Conservation (phyloP, 1,140 invertebrate species). For the Drosophila pectinifera region DNA sequence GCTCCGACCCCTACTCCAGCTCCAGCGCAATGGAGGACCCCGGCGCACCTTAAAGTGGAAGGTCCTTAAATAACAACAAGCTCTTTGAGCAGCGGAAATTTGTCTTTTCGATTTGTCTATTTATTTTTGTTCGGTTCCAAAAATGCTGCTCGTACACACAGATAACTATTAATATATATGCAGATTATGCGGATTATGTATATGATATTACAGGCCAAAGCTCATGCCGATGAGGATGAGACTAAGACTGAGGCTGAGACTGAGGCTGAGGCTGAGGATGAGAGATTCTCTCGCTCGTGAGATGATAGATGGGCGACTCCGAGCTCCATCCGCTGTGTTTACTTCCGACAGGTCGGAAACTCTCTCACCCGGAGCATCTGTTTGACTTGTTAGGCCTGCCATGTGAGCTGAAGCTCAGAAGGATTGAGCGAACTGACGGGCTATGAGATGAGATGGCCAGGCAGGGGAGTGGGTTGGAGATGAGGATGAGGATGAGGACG, state of each 20-base stretch:
- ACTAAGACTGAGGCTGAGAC: background rate
- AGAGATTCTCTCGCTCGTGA: constrained; percentile 9
- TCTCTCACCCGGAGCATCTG: constrained; percentile 40
- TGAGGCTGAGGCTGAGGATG: background rate
- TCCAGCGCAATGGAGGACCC: constrained; percentile 7
- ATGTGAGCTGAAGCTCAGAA: constrained; percentile 47
- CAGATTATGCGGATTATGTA: constrained; percentile 52
- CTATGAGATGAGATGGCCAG: constrained; percentile 1
- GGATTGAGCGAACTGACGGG: constrained; percentile 30
- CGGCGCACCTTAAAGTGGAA: constrained; percentile 22
- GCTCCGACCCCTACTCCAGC: background rate
- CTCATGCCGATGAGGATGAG: constrained; percentile 8
- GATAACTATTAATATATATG: constrained; percentile 50
- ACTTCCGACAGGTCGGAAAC: constrained; percentile 27
- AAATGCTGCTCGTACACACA: constrained; percentile 43
- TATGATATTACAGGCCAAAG: constrained; percentile 36
- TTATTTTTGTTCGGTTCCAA: constrained; percentile 51
- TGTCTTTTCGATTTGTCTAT: constrained; percentile 53
- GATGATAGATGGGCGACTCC: constrained; percentile 25
- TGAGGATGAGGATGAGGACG: background rate
- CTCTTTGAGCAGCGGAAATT: constrained; percentile 5
- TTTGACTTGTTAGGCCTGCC: constrained; percentile 41
- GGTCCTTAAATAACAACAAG: constrained; percentile 22
- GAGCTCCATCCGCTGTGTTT: constrained; percentile 26
- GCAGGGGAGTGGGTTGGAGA: background rate